Percentiles rank a stretch among this genome's conserved stretches.
Evolutionary conservation across 2,113 vertebrate genomes (phyloP).

Genomic region (Ellobius talpinus): DNA sequence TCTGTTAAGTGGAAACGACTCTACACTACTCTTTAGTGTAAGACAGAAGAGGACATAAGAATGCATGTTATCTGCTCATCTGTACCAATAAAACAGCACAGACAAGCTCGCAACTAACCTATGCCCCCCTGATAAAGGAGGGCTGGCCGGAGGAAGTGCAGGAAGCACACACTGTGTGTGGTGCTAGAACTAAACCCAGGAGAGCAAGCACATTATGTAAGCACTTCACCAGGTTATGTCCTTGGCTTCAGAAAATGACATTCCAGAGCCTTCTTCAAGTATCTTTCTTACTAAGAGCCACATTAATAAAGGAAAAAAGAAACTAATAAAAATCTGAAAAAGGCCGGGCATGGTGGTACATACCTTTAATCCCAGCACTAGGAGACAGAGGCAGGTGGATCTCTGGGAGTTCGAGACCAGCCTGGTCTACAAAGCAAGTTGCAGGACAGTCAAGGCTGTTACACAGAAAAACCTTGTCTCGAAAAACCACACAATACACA

Average conservation of each 20-base stretch:
- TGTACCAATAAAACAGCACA: neutral
- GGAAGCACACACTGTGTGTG: neutral
- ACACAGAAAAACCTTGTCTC: too few species aligned
- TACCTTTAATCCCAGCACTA: too few species aligned
- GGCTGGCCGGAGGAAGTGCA: too few species aligned
- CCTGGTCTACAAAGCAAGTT: too few species aligned
- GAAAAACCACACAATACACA: too few species aligned
- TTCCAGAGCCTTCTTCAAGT: neutral
- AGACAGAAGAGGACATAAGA: neutral
- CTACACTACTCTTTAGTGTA: neutral
- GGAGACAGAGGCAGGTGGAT: too few species aligned
- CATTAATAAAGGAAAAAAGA: conserved; percentile 30
- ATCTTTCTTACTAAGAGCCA: conserved; percentile 19
- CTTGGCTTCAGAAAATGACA: neutral
- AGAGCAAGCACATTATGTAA: too few species aligned
- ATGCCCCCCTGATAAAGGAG: too few species aligned
- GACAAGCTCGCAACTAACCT: neutral
- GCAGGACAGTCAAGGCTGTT: too few species aligned
- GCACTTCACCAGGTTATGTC: too few species aligned
- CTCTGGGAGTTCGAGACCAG: too few species aligned
- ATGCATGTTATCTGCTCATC: neutral
- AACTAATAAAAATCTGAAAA: neutral
- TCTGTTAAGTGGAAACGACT: neutral
- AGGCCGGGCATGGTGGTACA: too few species aligned
- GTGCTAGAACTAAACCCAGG: neutral